These are phyloP conservation scores for Cisticola juncidis DNA, from an alignment of 2,113 vertebrate species.

Conservation along the genomic window DNA sequence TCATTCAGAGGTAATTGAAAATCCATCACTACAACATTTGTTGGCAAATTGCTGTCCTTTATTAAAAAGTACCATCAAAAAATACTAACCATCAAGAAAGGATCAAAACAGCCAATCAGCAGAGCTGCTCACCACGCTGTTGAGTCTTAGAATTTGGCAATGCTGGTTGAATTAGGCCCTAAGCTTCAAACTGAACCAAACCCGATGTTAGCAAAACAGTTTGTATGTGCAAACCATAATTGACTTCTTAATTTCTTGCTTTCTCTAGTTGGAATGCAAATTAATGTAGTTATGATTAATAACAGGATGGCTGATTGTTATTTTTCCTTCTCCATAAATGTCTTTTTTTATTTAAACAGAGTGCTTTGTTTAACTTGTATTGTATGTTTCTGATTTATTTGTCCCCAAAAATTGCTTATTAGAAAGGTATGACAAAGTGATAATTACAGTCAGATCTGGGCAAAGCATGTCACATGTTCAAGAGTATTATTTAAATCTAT, in stretches of 20 bases:
- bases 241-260: conserved; percentile 15
- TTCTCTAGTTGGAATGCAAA: neutral
- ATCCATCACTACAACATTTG: neutral
- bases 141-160: neutral
- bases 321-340: neutral
- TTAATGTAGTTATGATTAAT: conserved; percentile 9
- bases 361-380: neutral
- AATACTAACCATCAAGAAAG: neutral
- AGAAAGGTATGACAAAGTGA: neutral
- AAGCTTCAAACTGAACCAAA: neutral
- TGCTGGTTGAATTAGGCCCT: neutral
- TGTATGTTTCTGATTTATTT: neutral
- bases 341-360: neutral
- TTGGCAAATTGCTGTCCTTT: neutral
- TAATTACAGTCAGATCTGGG: neutral
- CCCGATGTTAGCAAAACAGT: neutral
- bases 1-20: neutral
- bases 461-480: neutral
- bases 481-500: neutral
- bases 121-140: neutral
- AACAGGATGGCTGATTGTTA: neutral
- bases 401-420: neutral
- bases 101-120: neutral
- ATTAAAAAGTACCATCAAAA: neutral
- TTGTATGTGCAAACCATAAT: neutral